phyloP scores from a whole-genome alignment of 2,888 invertebrate genomes.

The Plebejus argus region DNA sequence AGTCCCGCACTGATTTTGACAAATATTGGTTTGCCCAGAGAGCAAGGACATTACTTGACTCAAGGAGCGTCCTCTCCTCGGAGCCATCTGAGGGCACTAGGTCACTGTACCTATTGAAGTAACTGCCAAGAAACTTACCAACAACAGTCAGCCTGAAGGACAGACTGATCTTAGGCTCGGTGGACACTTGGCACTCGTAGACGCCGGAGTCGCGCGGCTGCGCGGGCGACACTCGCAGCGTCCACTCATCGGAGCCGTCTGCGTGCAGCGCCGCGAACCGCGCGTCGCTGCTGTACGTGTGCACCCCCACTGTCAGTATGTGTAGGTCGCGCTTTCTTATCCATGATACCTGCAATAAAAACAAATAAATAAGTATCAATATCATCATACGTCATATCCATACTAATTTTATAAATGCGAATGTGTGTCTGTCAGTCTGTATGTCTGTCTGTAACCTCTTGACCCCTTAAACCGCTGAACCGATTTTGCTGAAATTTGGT shows the following conservation, averaged over 20 bases:
- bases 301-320: constrained; percentile 84
- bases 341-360: constrained; percentile 88
- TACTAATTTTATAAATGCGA: too few species aligned
- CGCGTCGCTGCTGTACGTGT: constrained; percentile 85
- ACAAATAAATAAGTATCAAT: not conserved
- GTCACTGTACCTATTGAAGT: constrained; percentile 42
- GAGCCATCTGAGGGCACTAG: too few species aligned
- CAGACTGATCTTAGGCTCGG: constrained; percentile 93
- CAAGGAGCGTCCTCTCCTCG: too few species aligned
- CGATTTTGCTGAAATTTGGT: too few species aligned
- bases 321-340: constrained; percentile 92
- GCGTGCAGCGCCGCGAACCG: constrained; percentile 84
- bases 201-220: constrained; percentile 91
- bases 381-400: too few species aligned
- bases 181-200: constrained; percentile 96
- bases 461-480: too few species aligned
- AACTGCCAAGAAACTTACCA: constrained; percentile 77
- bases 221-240: constrained; percentile 79
- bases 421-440: too few species aligned
- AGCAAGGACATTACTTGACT: too few species aligned
- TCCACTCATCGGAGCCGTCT: constrained; percentile 84
- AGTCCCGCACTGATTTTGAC: too few species aligned
- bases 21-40: too few species aligned
- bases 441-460: too few species aligned
- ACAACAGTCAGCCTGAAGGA: constrained; percentile 89